These are phyloP conservation scores for Limonius californicus DNA, from an alignment of 1,140 invertebrate genomes.

Conservation along the genomic window DNA sequence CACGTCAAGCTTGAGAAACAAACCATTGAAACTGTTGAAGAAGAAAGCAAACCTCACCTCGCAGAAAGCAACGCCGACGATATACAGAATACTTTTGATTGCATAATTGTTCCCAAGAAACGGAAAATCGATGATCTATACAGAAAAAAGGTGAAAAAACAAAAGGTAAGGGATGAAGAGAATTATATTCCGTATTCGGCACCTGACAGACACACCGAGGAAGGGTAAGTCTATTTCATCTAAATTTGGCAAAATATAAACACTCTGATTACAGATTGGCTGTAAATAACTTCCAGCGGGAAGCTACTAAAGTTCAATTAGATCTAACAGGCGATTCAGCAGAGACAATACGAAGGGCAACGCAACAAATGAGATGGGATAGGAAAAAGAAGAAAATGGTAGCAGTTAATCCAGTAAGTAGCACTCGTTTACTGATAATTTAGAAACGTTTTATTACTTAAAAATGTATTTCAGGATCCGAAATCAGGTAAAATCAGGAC, in stretches of 20 bases:
- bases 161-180: conserved; percentile 61
- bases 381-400: conserved; percentile 82
- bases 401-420: conserved; percentile 50
- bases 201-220: conserved; percentile 81
- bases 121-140: conserved; percentile 57
- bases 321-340: conserved; percentile 74
- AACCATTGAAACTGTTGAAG: conserved; percentile 40
- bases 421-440: too few species aligned
- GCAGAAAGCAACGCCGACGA: conserved; percentile 38
- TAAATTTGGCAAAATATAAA: background rate
- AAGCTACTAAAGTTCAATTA: conserved; percentile 63
- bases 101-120: conserved; percentile 58
- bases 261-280: conserved; percentile 55
- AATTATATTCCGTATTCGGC: conserved; percentile 87
- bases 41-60: conserved; percentile 24
- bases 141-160: conserved; percentile 53
- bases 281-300: conserved; percentile 63
- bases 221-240: conserved; percentile 73
- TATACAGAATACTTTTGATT: conserved; percentile 41
- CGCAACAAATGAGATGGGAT: conserved; percentile 69
- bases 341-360: conserved; percentile 52
- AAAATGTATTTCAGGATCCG: conserved; percentile 50
- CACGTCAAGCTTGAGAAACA: conserved; percentile 47
- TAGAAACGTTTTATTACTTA: background rate
- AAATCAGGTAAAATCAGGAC: conserved; percentile 83